Conservation (phyloP, 2,888 invertebrate genomes). For the Pseudococcus viburni region DNA sequence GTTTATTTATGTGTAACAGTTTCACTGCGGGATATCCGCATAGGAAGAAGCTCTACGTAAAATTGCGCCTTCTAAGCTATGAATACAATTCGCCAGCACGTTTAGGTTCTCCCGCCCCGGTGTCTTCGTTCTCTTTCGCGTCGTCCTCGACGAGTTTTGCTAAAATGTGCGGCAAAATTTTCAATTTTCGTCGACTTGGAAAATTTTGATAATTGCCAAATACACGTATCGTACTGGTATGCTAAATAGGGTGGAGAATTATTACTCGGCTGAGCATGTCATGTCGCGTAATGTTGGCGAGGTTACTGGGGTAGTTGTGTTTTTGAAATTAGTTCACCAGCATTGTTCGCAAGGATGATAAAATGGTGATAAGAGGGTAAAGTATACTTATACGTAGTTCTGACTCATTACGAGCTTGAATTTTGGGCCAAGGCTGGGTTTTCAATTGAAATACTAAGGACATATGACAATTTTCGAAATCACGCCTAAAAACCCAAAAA, state of each 20-base stretch:
- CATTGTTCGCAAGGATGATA: background rate
- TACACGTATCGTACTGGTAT: background rate
- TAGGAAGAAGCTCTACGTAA: conserved; percentile 22
- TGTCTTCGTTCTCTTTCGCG: background rate
- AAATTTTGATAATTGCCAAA: conserved; percentile 24
- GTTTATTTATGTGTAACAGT: conserved; percentile 52
- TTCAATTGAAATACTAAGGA: too few relatives aligned
- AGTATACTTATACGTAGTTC: too few relatives aligned
- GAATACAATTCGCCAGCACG: conserved; percentile 19
- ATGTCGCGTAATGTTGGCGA: background rate
- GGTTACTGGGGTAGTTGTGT: background rate
- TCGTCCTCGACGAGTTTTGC: background rate
- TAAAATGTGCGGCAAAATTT: background rate
- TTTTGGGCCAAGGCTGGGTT: too few relatives aligned
- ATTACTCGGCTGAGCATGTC: background rate
- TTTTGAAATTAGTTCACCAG: background rate
- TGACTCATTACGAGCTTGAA: background rate
- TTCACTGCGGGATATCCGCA: conserved; percentile 45
- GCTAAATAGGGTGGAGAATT: background rate
- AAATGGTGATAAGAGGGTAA: background rate
- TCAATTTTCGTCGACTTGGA: conserved; percentile 16
- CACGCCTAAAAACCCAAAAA: too few relatives aligned
- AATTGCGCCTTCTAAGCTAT: conserved; percentile 24
- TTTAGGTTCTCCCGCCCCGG: background rate
- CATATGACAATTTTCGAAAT: too few relatives aligned